Base-by-base conservation (phyloP, 2,113 vertebrate species). In the Smithornis capensis region DNA sequence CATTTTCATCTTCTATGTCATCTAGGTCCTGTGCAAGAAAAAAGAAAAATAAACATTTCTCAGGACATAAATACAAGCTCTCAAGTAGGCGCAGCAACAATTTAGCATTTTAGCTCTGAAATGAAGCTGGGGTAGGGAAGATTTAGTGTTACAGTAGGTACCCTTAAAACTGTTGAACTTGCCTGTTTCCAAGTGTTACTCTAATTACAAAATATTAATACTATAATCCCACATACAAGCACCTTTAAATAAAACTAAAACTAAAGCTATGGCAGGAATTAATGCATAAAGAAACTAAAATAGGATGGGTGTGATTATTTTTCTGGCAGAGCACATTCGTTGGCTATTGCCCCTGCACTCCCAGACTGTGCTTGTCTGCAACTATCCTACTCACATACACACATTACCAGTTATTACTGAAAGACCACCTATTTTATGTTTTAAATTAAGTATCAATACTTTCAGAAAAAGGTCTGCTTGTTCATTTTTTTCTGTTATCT, bases 1-100 rank as follows among this genome's bases (percentile, higher is more conserved):
- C 99, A 33, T 99, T 99, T 98, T 99, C 99, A 60, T 99, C 99
- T 97, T 99, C 99, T 68, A 99, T 98, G 95, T 99, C 99, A 96
- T 99, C 99, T 95, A 99, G 98, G 87, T 99, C 99, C 99, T 99
- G 96, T 63, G 40, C 75, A 94, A 77, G 31, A 90, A 95, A 74
- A 65, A 55, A 82, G 77, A 93, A 40, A 88, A 56, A 71, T 2
- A 47, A 71, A 75, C 9, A 38, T n/a, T 89, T 90, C 91, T 92
- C 38, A 95, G 62, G 50, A 74, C 6, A 28, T 40, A 92, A 81
- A 90, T 40, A 50, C 5, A 90, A 85, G 25, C n/a, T 84, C 28
- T 60, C 14, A 22, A 16, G 31, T 59, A 63, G 19, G 4, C 79
- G 57, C 44, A 76, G 27, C 6, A 62, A n/a, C 35, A 85, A 75